These are phyloP conservation scores for Engystomops pustulosus DNA, from an alignment of 2,113 vertebrate species.

Conservation along the genomic window DNA sequence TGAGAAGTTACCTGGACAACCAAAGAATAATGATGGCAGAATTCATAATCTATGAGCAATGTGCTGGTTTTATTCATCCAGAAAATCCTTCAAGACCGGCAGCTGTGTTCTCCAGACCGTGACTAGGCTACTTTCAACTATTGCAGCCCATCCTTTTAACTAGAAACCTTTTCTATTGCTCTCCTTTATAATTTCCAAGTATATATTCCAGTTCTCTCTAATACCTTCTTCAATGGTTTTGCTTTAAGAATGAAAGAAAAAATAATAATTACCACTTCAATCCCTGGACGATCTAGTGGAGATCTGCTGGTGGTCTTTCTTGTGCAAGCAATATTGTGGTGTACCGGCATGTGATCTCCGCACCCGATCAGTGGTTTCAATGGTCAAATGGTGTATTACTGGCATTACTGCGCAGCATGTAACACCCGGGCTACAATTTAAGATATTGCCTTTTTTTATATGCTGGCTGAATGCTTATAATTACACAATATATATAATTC, in stretches of 20 bases:
- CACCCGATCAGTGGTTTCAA: too few relatives aligned
- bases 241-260: not conserved
- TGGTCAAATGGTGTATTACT: too few relatives aligned
- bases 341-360: too few relatives aligned
- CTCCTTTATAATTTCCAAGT: not conserved
- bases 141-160: not conserved
- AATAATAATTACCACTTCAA: too few relatives aligned
- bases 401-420: too few relatives aligned
- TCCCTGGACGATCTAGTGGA: too few relatives aligned
- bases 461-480: too few relatives aligned
- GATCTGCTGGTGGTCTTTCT: too few relatives aligned
- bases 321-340: too few relatives aligned
- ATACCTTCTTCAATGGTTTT: not conserved
- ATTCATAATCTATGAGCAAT: slow-evolving; percentile 5
- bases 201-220: not conserved
- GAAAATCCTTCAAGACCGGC: slow-evolving; percentile 14
- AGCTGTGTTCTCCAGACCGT: not conserved
- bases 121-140: not conserved
- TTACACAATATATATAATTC: too few relatives aligned
- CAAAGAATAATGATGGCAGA: not conserved
- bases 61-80: slow-evolving; percentile 8
- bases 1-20: slow-evolving; percentile 2
- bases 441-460: too few relatives aligned
- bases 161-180: not conserved
- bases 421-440: too few relatives aligned